Percentiles rank a stretch among this genome's conserved stretches.
Conservation (phyloP, 1,140 invertebrate species). For the Drosophila lini region DNA sequence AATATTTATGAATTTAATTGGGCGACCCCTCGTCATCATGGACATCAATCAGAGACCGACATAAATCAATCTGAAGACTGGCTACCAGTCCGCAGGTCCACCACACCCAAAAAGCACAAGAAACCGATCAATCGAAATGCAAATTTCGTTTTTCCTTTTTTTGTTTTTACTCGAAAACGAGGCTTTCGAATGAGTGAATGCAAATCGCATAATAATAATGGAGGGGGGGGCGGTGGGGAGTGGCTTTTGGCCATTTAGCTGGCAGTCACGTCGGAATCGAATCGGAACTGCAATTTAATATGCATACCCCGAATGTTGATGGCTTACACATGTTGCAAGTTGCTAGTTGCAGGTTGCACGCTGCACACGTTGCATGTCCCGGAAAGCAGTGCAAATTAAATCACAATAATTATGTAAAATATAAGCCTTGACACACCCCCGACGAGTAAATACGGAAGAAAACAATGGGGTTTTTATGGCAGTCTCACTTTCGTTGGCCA, state of each 20-base stretch:
- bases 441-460: constrained; percentile 60
- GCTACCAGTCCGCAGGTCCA: constrained; percentile 33
- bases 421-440: constrained; percentile 57
- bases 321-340: constrained; percentile 47
- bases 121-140: constrained; percentile 31
- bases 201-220: constrained; percentile 61
- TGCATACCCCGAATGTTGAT: constrained; percentile 33
- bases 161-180: constrained; percentile 34
- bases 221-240: constrained; percentile 16
- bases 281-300: constrained; percentile 49
- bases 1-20: constrained; percentile 70
- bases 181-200: constrained; percentile 66
- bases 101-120: constrained; percentile 18
- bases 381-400: constrained; percentile 60
- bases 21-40: constrained; percentile 34
- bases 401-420: constrained; percentile 77
- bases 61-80: constrained; percentile 54
- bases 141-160: constrained; percentile 35
- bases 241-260: constrained; percentile 30
- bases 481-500: constrained; percentile 19
- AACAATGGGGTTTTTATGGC: constrained; percentile 6
- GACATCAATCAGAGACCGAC: constrained; percentile 61
- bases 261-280: constrained; percentile 49
- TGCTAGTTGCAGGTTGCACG: constrained; percentile 10
- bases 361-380: constrained; percentile 21